phyloP scores from a whole-genome alignment of 2,797 vertebrate species.

The Lutjanus campechanus region DNA sequence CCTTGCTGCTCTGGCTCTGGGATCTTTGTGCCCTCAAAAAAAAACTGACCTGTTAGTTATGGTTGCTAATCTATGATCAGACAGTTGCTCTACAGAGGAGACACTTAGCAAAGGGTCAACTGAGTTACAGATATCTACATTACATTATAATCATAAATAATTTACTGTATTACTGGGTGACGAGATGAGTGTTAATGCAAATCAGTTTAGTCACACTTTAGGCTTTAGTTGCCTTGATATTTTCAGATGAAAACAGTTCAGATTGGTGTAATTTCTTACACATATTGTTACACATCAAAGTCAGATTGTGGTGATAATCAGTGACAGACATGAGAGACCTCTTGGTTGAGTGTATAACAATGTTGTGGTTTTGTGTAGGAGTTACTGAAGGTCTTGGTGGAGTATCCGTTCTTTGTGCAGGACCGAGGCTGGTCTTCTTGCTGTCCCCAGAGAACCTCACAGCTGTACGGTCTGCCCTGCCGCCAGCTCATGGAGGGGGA shows the following conservation, averaged over 20 bases:
- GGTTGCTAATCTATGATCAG: too few relatives aligned
- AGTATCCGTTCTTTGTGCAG: conserved; percentile 89
- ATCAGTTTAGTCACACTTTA: conserved; percentile 1
- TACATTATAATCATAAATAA: not conserved
- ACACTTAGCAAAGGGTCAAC: too few relatives aligned
- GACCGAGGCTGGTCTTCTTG: conserved; percentile 89
- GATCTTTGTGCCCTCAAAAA: too few relatives aligned
- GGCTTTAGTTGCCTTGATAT: not conserved
- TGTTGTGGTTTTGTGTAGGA: conserved; percentile 81
- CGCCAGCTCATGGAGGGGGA: conserved; percentile 85
- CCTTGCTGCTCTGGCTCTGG: too few relatives aligned
- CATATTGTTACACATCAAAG: not conserved
- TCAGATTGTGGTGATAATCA: conserved; percentile 22
- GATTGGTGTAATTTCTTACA: not conserved
- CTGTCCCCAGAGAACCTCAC: conserved; percentile 85
- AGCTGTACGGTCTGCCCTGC: conserved; percentile 86
- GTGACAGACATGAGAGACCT: conserved; percentile 7
- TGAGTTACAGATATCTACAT: not conserved
- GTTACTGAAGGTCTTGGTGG: conserved; percentile 88
- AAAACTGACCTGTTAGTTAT: too few relatives aligned
- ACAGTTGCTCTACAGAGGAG: too few relatives aligned
- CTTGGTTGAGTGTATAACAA: conserved; percentile 45
- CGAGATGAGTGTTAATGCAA: not conserved
- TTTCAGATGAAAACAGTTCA: conserved; percentile 6
- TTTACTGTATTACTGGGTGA: not conserved